Evolutionary conservation across 30 jellyfish, hydroid and myxozoan species (phyloP), one percentile per base, ranked within the genome.

Genomic region (Hydractinia symbiolongicarpus): DNA sequence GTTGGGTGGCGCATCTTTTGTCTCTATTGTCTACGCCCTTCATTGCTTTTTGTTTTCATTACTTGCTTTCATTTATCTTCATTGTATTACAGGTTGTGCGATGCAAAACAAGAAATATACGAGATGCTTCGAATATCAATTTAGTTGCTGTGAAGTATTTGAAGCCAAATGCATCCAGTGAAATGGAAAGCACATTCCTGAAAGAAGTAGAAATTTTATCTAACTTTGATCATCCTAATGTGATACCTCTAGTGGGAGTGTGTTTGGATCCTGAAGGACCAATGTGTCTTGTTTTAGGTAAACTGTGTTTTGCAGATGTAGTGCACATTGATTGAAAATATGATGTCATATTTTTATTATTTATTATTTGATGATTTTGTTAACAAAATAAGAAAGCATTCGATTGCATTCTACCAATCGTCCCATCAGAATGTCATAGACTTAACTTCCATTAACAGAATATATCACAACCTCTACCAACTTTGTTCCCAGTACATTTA

Each of bases 131-230:
- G 13, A 75, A 10, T 50, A 76, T 21, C 11, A 58, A 71, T 30
- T 13, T 88, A 61, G 80, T 89, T 10, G 96, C 96, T 10, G 96
- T 88, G 10, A 88, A 88, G 61, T 88, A 83, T 61, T 72, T 88
- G 67, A 88, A 88, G 58, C 88, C 86, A 61, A 90, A 83, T 51
- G 94, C 96, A 13, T 69, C 90, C 15, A 89, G 79, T 5, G 77
- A 83, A 68, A 82, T 83, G 69, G 82, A 83, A 81, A 61, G 49
- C 50, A 83, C 83, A 72, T 88, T 88, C 55, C 67, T 70, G 50
- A 83, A 53, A 50, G 96, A 88, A 54, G 90, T 86, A 17, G 86
- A 88, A 56, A 83, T 83, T 49, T 15, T 88, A 14, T 79, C 95
- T 50, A 73, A 86, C 7, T 88, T 83, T 64, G 84, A 78, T 56